phyloP scores from a whole-genome alignment of 2,113 vertebrate species.

The Hippocampus mohnikei region DNA sequence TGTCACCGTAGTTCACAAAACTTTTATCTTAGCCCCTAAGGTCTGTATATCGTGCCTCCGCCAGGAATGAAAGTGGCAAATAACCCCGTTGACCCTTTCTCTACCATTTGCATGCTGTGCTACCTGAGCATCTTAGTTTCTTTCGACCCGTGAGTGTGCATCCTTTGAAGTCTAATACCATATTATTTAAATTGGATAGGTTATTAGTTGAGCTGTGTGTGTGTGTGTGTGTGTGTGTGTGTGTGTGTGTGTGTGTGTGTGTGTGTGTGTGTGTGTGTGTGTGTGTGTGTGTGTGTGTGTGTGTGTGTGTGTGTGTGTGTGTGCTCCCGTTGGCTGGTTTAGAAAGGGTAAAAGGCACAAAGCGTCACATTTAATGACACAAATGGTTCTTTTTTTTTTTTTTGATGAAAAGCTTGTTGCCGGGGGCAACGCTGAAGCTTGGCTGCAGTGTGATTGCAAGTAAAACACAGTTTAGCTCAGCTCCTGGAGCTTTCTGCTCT shows the following conservation, averaged over 20 bases:
- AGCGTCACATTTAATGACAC: background rate
- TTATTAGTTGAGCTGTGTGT: background rate
- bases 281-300: background rate
- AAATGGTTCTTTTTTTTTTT: background rate
- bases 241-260: background rate
- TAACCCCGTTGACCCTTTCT: background rate
- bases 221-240: background rate
- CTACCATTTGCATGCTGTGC: background rate
- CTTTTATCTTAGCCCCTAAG: background rate
- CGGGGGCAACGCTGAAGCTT: background rate
- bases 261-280: background rate
- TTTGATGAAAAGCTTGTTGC: background rate
- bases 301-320: too few species aligned
- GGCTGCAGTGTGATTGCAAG: background rate
- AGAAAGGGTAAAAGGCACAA: background rate
- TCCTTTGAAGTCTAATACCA: background rate
- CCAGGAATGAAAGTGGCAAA: background rate
- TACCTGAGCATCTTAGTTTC: background rate
- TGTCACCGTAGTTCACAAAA: background rate
- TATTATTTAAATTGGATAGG: background rate
- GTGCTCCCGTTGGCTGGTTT: background rate
- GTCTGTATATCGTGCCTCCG: background rate
- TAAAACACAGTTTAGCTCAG: background rate
- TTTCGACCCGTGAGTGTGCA: background rate
- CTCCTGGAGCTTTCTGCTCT: conserved; percentile 1